A percentile compares a stretch with the other conserved stretches of the same genome.
Evolutionary conservation across 2,113 vertebrate species (phyloP).

Genomic region (Cettia cetti): DNA sequence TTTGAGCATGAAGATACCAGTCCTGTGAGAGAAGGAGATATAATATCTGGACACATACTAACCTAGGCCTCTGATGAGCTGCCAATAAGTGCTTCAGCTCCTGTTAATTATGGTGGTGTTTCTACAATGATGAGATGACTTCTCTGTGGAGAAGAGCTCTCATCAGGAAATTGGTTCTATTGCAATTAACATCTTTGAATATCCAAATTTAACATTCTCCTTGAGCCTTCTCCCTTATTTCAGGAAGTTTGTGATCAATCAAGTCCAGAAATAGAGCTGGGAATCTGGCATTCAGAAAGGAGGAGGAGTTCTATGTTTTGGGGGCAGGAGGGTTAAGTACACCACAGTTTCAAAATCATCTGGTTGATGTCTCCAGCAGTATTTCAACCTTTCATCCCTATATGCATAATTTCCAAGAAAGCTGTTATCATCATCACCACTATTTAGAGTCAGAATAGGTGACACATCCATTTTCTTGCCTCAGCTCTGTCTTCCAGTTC

Average conservation of each 20-base stretch:
- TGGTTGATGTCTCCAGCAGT: not conserved
- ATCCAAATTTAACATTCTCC: slow-evolving; percentile 53
- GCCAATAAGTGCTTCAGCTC: not conserved
- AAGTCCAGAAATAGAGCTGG: slow-evolving; percentile 32
- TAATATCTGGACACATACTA: not conserved
- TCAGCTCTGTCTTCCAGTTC: not conserved
- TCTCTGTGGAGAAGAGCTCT: slow-evolving; percentile 38
- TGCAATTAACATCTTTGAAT: slow-evolving; percentile 57
- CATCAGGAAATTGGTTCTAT: slow-evolving; percentile 46
- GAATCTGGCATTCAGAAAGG: not conserved
- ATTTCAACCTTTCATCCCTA: not conserved
- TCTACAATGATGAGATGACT: slow-evolving; percentile 49
- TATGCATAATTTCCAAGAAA: not conserved
- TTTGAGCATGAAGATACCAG: not conserved
- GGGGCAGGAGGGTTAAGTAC: not conserved
- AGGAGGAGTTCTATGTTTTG: not conserved
- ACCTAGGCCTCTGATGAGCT: not conserved
- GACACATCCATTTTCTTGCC: not conserved
- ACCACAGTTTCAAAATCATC: not conserved
- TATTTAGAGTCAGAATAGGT: not conserved
- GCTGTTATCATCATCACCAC: not conserved
- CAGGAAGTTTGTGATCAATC: slow-evolving; percentile 48
- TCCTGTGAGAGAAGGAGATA: not conserved
- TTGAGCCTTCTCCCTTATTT: slow-evolving; percentile 47
- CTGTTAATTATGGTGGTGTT: slow-evolving; percentile 27